phyloP scores from a whole-genome alignment of 2,888 invertebrate species.

The Plagodis dolabraria region DNA sequence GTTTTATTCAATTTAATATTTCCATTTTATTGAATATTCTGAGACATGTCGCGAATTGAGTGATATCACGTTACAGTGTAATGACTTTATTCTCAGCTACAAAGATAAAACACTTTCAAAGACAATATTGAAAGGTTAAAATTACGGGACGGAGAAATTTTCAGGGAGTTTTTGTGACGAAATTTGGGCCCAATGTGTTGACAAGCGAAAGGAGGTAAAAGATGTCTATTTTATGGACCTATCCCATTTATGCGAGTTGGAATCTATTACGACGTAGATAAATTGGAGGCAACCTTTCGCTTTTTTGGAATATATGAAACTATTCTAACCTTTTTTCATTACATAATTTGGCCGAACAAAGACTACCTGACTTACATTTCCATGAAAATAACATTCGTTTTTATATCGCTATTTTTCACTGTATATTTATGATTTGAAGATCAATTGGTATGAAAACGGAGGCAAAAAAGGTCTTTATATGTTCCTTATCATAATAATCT shows the following conservation, averaged over 20 bases:
- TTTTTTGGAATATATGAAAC: conserved; percentile 21
- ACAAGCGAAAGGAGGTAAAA: conserved; percentile 23
- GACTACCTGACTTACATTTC: background rate
- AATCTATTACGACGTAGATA: conserved; percentile 30
- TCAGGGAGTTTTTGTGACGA: conserved; percentile 24
- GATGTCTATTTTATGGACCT: conserved; percentile 32
- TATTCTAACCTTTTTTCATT: conserved; percentile 21
- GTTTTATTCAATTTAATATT: conserved; percentile 36
- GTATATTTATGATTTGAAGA: too few species aligned
- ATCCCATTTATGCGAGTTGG: conserved; percentile 29
- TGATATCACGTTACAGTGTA: conserved; percentile 50
- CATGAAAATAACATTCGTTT: background rate
- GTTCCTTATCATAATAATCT: too few species aligned
- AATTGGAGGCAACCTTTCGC: conserved; percentile 21
- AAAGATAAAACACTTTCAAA: conserved; percentile 48
- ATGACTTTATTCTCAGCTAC: conserved; percentile 50
- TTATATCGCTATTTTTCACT: background rate
- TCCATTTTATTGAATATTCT: conserved; percentile 30
- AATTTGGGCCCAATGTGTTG: conserved; percentile 29
- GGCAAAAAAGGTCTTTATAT: too few species aligned
- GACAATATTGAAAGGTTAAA: conserved; percentile 46
- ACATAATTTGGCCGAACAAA: conserved; percentile 13
- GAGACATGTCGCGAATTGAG: conserved; percentile 27
- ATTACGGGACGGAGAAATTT: conserved; percentile 20
- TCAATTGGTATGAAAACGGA: too few species aligned